Evolutionary conservation across 2,888 invertebrate genomes (phyloP), one percentile per base, ranked within the genome.

Genomic region (Ennomos quercinarius): DNA sequence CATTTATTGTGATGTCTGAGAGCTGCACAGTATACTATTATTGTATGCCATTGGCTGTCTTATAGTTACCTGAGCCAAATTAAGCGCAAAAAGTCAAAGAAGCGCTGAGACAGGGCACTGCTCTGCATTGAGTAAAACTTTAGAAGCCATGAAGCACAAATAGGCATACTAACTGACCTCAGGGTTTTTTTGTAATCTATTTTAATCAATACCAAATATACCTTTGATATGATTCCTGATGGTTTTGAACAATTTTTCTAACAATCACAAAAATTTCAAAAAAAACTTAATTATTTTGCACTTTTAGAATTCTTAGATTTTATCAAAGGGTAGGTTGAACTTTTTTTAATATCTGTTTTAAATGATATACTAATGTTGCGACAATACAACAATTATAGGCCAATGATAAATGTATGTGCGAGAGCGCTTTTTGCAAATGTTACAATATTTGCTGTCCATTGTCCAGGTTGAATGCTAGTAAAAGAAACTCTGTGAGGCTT

Each of bases 341-440:
- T n/a, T 17, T 12, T 47, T 38, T 11, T 42, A 17, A 27, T 6
- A 12, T 12, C 27, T 36, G 10, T 12, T 12, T 11, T 0, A 17
- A 52, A 37, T 44, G 10, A 53, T 38, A 40, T 48, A 46, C 47
- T n/a, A n/a, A n/a, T n/a, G n/a, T n/a, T n/a, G n/a, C n/a, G n/a
- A n/a, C n/a, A n/a, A n/a, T n/a, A n/a, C n/a, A n/a, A n/a, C n/a
- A n/a, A n/a, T n/a, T n/a, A n/a, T n/a, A n/a, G n/a, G n/a, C n/a
- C 54, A 54, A 57, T 55, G 51, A 68, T 67, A 70, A 55, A 45
- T 51, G 59, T 64, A 74, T 70, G 67, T 52, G 68, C 42, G 57
- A 61, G 68, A 43, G 44, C 52, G 67, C 57, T 67, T 60, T 50
- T 54, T 54, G 13, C 62, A 45, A 59, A 48, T 55, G 59, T 71